Conservation (phyloP, 1,140 invertebrate species). For the Zophobas atratus region DNA sequence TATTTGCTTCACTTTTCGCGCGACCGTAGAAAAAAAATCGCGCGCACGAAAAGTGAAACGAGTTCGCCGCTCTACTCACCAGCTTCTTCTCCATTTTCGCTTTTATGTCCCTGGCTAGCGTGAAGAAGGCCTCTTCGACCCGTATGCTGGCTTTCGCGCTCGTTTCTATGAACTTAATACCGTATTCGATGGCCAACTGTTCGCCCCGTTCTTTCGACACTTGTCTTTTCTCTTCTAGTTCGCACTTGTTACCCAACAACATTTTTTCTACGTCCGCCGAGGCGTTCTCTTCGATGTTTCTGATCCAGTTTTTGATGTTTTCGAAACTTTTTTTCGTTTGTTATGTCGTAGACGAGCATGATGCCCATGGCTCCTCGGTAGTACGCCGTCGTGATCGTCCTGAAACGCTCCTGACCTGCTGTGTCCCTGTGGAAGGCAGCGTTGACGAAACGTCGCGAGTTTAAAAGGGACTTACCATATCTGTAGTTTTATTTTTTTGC, state of each 20-base stretch:
- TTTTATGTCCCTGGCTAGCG: conserved; percentile 94
- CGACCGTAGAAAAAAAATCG: too few relatives aligned
- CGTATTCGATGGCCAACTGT: conserved; percentile 90
- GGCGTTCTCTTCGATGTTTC: conserved; percentile 98
- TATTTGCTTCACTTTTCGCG: too few relatives aligned
- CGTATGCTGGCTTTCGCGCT: conserved; percentile 93
- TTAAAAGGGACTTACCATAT: conserved; percentile 85
- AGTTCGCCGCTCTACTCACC: conserved; percentile 72
- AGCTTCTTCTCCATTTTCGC: conserved; percentile 96
- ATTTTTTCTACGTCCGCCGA: conserved; percentile 96
- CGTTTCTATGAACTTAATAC: conserved; percentile 95
- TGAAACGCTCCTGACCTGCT: conserved; percentile 96
- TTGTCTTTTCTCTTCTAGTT: conserved; percentile 90
- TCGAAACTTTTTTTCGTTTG: conserved; percentile 99
- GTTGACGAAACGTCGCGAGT: background rate
- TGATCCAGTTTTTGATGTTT: conserved; percentile 99
- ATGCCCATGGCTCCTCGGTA: conserved; percentile 99
- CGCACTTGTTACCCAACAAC: conserved; percentile 96
- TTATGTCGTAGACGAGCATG: conserved; percentile 99
- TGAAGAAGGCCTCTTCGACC: conserved; percentile 94
- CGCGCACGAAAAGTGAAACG: too few relatives aligned
- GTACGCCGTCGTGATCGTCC: conserved; percentile 98
- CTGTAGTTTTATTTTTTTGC: conserved; percentile 98
- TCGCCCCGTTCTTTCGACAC: conserved; percentile 83
- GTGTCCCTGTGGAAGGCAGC: conserved; percentile 83